A percentile compares a stretch with the other conserved stretches of the same genome.
Evolutionary conservation across 2,113 vertebrate species (phyloP).

Genomic region (Pungitius pungitius): DNA sequence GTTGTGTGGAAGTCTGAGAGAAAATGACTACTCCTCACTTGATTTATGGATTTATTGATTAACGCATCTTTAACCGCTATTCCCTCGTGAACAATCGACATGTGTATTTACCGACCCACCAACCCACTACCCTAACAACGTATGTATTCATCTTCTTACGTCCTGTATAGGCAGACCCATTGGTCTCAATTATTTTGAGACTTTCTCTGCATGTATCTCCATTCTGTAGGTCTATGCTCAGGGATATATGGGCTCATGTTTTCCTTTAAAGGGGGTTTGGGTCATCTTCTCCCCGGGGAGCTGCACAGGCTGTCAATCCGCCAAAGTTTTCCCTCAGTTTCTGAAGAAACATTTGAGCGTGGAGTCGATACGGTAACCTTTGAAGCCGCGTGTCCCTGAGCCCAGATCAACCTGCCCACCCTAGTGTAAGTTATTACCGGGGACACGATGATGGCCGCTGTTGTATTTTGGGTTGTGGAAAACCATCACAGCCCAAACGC

Average conservation of each 20-base stretch:
- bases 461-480: constrained; percentile 22
- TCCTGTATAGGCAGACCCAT: too few species aligned
- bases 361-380: constrained; percentile 72
- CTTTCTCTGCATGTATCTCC: too few species aligned
- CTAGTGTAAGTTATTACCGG: constrained; percentile 57
- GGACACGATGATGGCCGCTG: constrained; percentile 39
- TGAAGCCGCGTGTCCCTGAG: constrained; percentile 35
- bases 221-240: background rate
- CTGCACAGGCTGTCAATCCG: background rate
- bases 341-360: constrained; percentile 40
- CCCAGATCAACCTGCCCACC: constrained; percentile 40
- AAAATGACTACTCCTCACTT: too few species aligned
- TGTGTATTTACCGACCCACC: too few species aligned
- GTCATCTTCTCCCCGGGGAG: constrained; percentile 45
- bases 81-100: too few species aligned
- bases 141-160: too few species aligned
- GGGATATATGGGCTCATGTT: background rate
- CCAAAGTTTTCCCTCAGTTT: constrained; percentile 31
- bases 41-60: too few species aligned
- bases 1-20: too few species aligned
- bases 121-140: too few species aligned
- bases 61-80: too few species aligned
- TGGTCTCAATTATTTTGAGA: background rate
- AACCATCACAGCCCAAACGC: background rate
- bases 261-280: constrained; percentile 11